Conservation (phyloP, 2,888 invertebrate genomes). For the Macrophya alboannulata region DNA sequence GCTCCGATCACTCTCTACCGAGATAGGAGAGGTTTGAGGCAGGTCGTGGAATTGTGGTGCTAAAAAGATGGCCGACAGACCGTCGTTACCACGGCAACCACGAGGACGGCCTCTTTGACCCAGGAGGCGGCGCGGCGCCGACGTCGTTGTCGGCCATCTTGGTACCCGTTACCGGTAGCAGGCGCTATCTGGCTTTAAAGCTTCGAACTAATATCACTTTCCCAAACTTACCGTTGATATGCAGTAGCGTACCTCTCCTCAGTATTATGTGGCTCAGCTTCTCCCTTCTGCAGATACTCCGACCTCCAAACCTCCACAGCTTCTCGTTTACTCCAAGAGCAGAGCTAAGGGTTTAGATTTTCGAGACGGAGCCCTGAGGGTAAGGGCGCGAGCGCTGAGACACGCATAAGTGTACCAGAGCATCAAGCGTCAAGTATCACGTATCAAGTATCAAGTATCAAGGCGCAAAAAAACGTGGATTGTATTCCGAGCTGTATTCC, state of each 20-base stretch:
- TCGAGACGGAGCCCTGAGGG: slow-evolving; percentile 1
- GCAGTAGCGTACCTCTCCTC: neutral
- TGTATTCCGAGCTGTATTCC: neutral
- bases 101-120: slow-evolving; percentile 62
- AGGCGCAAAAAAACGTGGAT: neutral
- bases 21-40: slow-evolving; percentile 71
- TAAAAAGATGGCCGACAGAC: slow-evolving; percentile 72
- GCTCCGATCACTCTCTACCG: slow-evolving; percentile 52
- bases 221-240: slow-evolving; percentile 9
- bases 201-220: slow-evolving; percentile 21
- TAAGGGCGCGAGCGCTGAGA: neutral
- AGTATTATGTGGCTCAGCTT: neutral
- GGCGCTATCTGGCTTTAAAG: slow-evolving; percentile 70
- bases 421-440: neutral
- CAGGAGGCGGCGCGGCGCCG: slow-evolving; percentile 71
- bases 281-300: neutral
- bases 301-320: neutral
- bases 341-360: neutral
- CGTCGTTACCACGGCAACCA: slow-evolving; percentile 72
- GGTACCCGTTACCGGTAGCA: slow-evolving; percentile 67
- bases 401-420: neutral
- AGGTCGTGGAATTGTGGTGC: slow-evolving; percentile 68
- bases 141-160: slow-evolving; percentile 72
- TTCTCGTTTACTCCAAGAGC: neutral
- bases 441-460: slow-evolving; percentile 1